Evolutionary conservation across 1,140 invertebrate genomes (phyloP).

Genomic region (Bombus vancouverensis): DNA sequence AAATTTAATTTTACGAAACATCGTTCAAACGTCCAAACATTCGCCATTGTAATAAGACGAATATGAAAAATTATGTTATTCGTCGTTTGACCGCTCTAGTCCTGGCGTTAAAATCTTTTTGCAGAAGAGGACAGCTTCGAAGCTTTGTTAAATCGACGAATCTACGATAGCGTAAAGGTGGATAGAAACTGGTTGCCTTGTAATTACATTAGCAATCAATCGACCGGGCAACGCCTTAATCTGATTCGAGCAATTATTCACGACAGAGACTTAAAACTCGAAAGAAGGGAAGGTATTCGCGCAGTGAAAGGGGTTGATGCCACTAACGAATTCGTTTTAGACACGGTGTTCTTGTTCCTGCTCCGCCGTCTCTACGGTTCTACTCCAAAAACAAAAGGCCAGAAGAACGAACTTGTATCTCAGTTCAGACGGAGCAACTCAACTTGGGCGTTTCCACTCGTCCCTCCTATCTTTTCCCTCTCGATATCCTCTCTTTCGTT

Average conservation of each 20-base stretch:
- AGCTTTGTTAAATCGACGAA: not conserved
- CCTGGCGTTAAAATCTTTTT: not conserved
- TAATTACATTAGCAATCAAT: conserved; percentile 60
- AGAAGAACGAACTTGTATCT: conserved; percentile 71
- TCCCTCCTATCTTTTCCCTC: conserved; percentile 29
- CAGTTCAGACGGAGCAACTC: conserved; percentile 54
- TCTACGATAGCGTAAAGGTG: not conserved
- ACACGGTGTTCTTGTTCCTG: conserved; percentile 39
- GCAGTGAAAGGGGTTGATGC: conserved; percentile 54
- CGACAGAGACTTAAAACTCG: conserved; percentile 55
- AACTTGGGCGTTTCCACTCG: conserved; percentile 57
- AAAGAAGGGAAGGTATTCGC: conserved; percentile 11
- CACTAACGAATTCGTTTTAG: conserved; percentile 66
- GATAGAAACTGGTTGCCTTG: not conserved
- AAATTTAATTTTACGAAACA: too few relatives aligned
- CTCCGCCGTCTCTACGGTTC: conserved; percentile 33
- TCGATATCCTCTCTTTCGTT: conserved; percentile 34
- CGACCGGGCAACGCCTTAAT: conserved; percentile 53
- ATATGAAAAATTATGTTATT: too few relatives aligned
- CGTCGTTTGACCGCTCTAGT: not conserved
- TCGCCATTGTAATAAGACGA: too few relatives aligned
- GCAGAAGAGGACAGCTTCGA: not conserved
- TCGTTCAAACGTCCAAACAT: too few relatives aligned
- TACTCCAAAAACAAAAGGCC: conserved; percentile 66
- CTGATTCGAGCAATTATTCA: conserved; percentile 66